Evolutionary conservation across 2,797 vertebrate genomes (phyloP), one percentile per base, ranked within the genome.

Genomic region (Astyanax mexicanus): DNA sequence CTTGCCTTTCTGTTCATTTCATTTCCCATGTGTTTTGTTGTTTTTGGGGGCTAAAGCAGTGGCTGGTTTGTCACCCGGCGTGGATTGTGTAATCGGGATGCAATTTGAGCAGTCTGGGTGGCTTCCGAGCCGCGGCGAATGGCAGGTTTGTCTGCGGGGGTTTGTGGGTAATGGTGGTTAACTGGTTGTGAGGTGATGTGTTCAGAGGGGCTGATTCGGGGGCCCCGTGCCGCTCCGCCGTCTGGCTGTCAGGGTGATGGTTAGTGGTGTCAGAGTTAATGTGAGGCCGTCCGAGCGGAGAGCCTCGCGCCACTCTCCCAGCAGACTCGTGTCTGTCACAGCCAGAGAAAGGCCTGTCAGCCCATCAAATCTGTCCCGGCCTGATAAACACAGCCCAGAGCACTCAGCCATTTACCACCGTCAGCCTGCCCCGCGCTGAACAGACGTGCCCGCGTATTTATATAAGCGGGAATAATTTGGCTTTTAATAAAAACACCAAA

Each of bases 171-270:
- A 83, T 78, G 47, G 44, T 77, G 79, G 72, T 80, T 83, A 84
- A 81, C 77, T 74, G 66, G 87, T 91, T 92, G 88, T 88, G 84
- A 89, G 88, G 90, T 92, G 90, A 93, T 92, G 90, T 91, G 88
- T 87, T 90, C 88, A 83, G 88, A 90, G 86, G 87, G 86, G 87
- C 90, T 86, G 90, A 93, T 91, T 91, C 88, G 85, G 86, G 85
- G 76, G 68, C 84, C 77, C 72, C 49, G 72, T 61, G 32, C 87
- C 83, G 84, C 81, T 84, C 87, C 83, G 89, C 90, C 86, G 89
- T 87, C 91, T 88, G 88, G 86, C 88, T 93, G 91, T 92, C 90
- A 91, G 83, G 81, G 70, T 80, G 86, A 83, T 84, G 86, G 81
- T 87, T 82, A 73, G 79, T 79, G 27, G 78, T 90, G 92, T 92